Evolutionary conservation across 2,888 invertebrate genomes (phyloP), one percentile per base, ranked within the genome.

Genomic region (Pheosia gnoma): DNA sequence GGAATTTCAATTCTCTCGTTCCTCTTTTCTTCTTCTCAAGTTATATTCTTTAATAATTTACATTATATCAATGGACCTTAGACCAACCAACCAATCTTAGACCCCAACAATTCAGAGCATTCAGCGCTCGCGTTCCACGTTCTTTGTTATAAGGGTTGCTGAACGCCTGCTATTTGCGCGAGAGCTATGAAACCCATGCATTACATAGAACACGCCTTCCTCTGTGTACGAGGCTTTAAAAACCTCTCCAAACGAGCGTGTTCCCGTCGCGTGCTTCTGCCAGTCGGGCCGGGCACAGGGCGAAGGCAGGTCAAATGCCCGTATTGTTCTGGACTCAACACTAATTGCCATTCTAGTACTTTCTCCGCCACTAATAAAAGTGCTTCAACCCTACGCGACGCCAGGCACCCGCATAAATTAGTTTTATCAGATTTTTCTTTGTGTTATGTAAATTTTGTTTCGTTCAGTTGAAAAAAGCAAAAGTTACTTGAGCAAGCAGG

Each of bases 261-360:
- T 47, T 5, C 11, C 47, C 47, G n/a, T 51, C 51, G 51, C 51
- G 51, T 51, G 51, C 13, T 25, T 13, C 25, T 25, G 10, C 0
- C 13, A 7, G 25, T 25, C 25, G 7, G 51, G 25, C 13, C 49
- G 25, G 13, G 25, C 25, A 47, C n/a, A 4, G 25, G 43, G 43
- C 43, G 10, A 8, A 10, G 43, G 43, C 37, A 37, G 53, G 37
- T 37, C 53, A 53, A 53, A 37, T 37, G 53, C 37, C 53, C 36
- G 53, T 25, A 11, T 53, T 53, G 37, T 53, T 54, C 38, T 61
- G 63, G 54, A 55, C 60, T 58, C 63, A 58, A 59, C 52, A 62
- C 49, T 66, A 69, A 70, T 67, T 69, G 63, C 61, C 36, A 36
- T 58, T 37, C 59, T 56, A 49, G 68, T 63, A 64, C 64, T 66